Evolutionary conservation across 30 jellyfish, hydroid and myxozoan genomes (phyloP).

Genomic region (Aurelia aurita complex sp. Pacific): DNA sequence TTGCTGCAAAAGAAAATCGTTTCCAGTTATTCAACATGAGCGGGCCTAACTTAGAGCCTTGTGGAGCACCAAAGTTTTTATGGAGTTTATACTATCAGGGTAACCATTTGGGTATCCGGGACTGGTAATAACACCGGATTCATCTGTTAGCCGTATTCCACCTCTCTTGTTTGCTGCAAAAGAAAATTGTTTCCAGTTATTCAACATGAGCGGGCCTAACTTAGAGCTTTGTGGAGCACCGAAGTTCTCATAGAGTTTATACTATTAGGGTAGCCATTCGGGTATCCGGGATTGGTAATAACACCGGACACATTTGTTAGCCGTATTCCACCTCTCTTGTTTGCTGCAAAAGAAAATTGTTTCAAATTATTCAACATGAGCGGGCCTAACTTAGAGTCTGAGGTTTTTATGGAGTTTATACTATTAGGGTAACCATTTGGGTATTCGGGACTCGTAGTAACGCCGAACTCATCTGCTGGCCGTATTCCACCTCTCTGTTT

Average conservation of each 20-base stretch:
- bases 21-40: no score
- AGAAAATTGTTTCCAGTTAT: no score
- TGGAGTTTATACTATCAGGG: constrained; percentile 44
- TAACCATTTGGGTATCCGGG: constrained; percentile 89
- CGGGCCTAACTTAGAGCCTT: no score
- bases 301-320: constrained; percentile 69
- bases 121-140: constrained; percentile 60
- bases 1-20: constrained; percentile 6
- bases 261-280: constrained; percentile 77
- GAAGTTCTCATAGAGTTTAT: no score
- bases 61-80: no score
- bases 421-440: constrained; percentile 83
- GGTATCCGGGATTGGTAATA: constrained; percentile 82
- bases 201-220: no score
- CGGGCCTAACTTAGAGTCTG: no score
- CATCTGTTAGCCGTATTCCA: constrained; percentile 51
- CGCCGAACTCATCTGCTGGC: constrained; percentile 64
- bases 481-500: constrained; percentile 41
- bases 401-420: not conserved
- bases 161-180: no score
- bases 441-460: constrained; percentile 75
- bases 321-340: constrained; percentile 45
- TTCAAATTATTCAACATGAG: no score
- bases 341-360: constrained; percentile 11
- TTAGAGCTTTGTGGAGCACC: no score